phyloP scores from a whole-genome alignment of 2,797 vertebrate species.

The Pangasius djambal region DNA sequence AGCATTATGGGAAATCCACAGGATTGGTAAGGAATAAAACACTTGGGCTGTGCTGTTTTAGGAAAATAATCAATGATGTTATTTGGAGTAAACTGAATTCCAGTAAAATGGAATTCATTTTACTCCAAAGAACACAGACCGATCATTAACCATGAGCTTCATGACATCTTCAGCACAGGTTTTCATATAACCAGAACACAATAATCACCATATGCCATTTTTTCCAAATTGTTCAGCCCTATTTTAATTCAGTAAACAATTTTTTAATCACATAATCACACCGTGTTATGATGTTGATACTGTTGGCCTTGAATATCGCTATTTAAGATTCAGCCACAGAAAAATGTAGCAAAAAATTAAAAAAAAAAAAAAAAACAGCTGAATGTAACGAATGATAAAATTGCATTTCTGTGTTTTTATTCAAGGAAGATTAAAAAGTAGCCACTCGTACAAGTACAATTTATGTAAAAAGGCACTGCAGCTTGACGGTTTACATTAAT shows the following conservation, averaged over 20 bases:
- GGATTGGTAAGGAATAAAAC: background rate
- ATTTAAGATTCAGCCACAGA: background rate
- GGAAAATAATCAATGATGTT: background rate
- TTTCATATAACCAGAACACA: background rate
- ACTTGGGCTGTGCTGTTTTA: background rate
- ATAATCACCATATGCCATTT: background rate
- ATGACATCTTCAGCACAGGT: background rate
- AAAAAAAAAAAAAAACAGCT: background rate
- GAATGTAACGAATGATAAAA: background rate
- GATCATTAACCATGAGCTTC: background rate
- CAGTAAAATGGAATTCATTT: background rate
- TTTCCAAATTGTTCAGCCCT: background rate
- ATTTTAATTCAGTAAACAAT: background rate
- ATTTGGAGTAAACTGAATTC: background rate
- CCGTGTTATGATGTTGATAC: background rate
- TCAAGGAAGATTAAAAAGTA: background rate
- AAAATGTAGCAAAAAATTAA: background rate
- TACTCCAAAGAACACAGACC: background rate
- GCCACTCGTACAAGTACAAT: background rate
- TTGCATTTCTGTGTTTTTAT: background rate
- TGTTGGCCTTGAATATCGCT: background rate
- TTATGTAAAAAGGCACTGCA: background rate
- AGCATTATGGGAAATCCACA: slow-evolving; percentile 7
- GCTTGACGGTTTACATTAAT: background rate
- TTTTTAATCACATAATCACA: background rate